These are phyloP conservation scores for Rhagonycha lutea DNA, from an alignment of 2,888 invertebrate species.

Conservation along the genomic window DNA sequence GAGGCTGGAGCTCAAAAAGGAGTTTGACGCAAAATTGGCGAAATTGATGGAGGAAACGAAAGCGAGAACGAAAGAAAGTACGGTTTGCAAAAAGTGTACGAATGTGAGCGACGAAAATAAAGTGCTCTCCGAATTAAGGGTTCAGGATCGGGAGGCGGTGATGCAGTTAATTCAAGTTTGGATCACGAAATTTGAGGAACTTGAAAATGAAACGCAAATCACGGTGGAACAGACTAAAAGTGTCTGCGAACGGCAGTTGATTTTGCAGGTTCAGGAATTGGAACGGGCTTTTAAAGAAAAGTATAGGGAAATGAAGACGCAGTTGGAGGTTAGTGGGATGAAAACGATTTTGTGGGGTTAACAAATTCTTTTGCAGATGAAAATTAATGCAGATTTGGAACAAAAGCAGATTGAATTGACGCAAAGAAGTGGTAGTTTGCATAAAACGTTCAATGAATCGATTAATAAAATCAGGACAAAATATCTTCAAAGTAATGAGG, in stretches of 20 bases:
- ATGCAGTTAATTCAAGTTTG: slow-evolving; percentile 32
- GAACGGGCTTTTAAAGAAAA: background rate
- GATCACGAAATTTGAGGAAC: slow-evolving; percentile 30
- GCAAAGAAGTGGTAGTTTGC: background rate
- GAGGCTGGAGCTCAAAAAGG: slow-evolving; percentile 32
- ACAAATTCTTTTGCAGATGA: background rate
- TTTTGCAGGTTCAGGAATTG: background rate
- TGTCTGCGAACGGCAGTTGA: background rate
- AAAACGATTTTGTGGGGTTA: background rate
- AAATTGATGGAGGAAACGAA: slow-evolving; percentile 7
- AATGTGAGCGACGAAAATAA: slow-evolving; percentile 13
- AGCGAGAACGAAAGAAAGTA: slow-evolving; percentile 6
- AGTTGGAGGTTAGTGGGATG: background rate
- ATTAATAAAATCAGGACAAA: background rate
- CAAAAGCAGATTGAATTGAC: background rate
- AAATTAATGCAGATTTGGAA: background rate
- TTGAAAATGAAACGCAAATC: slow-evolving; percentile 31
- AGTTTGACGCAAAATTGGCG: slow-evolving; percentile 32
- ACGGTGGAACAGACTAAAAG: background rate
- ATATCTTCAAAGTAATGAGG: background rate
- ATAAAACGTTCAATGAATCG: background rate
- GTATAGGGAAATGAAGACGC: background rate
- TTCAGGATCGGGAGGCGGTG: slow-evolving; percentile 34
- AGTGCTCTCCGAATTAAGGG: slow-evolving; percentile 20
- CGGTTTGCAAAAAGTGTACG: slow-evolving; percentile 7